Evolutionary conservation across 1,140 invertebrate species (phyloP).

Genomic region (Heliconius nattereri): DNA sequence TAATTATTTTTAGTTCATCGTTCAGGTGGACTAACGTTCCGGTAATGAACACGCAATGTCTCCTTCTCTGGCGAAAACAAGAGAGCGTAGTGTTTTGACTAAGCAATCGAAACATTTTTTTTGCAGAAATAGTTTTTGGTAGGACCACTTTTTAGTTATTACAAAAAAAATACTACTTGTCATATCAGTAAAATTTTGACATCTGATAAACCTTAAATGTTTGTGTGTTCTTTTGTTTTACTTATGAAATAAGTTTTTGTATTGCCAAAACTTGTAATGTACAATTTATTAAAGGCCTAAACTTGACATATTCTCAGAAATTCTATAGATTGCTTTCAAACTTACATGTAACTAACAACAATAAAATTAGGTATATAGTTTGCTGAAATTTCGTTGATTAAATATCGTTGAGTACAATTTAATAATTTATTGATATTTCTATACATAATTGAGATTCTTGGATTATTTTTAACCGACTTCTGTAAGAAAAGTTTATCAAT

Average conservation of each 20-base stretch:
- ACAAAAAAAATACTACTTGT: no score
- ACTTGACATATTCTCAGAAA: not conserved
- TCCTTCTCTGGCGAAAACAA: no score
- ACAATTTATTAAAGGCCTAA: not conserved
- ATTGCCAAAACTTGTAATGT: not conserved
- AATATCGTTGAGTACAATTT: not conserved
- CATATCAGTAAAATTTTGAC: no score
- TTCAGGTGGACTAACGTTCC: no score
- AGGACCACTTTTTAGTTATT: not conserved
- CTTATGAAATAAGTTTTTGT: not conserved
- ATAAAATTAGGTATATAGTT: not conserved
- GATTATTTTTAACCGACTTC: no score
- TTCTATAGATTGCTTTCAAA: conserved; percentile 6
- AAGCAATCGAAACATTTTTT: no score
- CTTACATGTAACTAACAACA: not conserved
- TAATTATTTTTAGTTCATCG: no score
- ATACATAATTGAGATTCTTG: not conserved
- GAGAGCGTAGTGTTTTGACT: no score
- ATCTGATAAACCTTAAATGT: no score
- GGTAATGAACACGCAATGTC: no score
- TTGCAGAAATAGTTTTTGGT: no score
- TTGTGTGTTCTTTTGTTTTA: not conserved
- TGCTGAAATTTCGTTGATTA: not conserved
- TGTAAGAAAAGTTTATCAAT: no score
- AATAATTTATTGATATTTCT: not conserved